These are phyloP conservation scores for Podocnemis expansa DNA, from an alignment of 2,113 vertebrate species.

Conservation along the genomic window DNA sequence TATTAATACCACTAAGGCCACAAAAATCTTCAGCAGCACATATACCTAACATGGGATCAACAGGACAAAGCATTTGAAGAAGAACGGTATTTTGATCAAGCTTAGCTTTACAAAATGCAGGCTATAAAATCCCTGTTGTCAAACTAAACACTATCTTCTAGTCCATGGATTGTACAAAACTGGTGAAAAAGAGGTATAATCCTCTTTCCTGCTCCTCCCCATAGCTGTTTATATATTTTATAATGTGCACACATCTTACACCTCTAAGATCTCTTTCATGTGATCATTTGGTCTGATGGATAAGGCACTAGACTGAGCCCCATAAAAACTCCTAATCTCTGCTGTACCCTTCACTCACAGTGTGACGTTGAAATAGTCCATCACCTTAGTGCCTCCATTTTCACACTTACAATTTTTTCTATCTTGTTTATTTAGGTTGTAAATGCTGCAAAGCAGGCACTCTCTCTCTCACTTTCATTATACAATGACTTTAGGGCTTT, in stretches of 20 bases:
- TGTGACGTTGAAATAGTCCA: neutral
- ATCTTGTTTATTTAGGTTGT: neutral
- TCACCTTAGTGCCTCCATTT: neutral
- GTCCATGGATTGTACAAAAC: neutral
- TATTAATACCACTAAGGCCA: no score
- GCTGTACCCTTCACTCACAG: neutral
- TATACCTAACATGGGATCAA: no score
- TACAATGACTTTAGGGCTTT: neutral
- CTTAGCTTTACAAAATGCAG: neutral
- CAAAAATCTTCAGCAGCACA: no score
- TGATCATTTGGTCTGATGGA: neutral
- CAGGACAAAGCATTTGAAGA: neutral
- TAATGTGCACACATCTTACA: neutral
- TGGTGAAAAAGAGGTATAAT: neutral
- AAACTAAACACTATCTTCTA: neutral
- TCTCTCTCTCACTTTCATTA: neutral
- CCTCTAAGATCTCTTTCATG: neutral
- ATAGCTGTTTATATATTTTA: neutral
- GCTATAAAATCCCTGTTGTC: neutral
- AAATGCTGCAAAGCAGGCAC: conserved; percentile 3
- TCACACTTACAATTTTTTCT: neutral
- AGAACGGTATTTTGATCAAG: neutral
- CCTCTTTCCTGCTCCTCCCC: neutral
- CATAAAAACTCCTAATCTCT: neutral
- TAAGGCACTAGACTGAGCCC: neutral